Conservation (phyloP, 2,888 invertebrate species). For the Notocelia uddmanniana region DNA sequence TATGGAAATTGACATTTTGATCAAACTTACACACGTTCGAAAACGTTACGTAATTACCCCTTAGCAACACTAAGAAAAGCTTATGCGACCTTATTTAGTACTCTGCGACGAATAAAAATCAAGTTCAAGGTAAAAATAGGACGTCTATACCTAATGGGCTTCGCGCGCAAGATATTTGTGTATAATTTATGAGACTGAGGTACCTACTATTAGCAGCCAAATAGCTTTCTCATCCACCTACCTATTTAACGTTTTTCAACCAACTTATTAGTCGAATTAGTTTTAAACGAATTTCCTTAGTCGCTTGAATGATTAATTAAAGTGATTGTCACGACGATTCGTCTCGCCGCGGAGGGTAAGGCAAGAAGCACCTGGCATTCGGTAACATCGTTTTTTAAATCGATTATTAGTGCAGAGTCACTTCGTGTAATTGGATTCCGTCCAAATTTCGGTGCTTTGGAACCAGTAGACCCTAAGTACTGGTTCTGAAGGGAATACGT, state of each 20-base stretch:
- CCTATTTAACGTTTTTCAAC: slow-evolving; percentile 29
- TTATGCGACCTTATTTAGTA: no score
- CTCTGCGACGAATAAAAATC: no score
- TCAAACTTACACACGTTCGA: no score
- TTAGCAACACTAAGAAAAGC: no score
- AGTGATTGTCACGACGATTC: slow-evolving; percentile 79
- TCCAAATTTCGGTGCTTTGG: slow-evolving; percentile 46
- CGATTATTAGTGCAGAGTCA: slow-evolving; percentile 81
- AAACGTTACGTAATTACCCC: no score
- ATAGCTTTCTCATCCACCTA: slow-evolving; percentile 8
- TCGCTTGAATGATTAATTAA: slow-evolving; percentile 79
- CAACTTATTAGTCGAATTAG: slow-evolving; percentile 49
- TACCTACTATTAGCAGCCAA: background rate
- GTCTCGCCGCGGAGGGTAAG: slow-evolving; percentile 75
- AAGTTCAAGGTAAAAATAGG: background rate
- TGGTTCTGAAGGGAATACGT: background rate
- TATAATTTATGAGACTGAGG: background rate
- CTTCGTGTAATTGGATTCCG: slow-evolving; percentile 77
- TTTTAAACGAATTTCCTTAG: slow-evolving; percentile 63
- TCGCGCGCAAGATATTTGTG: background rate
- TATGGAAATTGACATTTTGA: no score
- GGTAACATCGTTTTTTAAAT: slow-evolving; percentile 65
- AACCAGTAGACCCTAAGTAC: slow-evolving; percentile 3
- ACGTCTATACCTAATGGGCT: background rate
- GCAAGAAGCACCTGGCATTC: slow-evolving; percentile 72